phyloP scores from a whole-genome alignment of 2,113 vertebrate genomes.

The Psittacula cyanocephala region DNA sequence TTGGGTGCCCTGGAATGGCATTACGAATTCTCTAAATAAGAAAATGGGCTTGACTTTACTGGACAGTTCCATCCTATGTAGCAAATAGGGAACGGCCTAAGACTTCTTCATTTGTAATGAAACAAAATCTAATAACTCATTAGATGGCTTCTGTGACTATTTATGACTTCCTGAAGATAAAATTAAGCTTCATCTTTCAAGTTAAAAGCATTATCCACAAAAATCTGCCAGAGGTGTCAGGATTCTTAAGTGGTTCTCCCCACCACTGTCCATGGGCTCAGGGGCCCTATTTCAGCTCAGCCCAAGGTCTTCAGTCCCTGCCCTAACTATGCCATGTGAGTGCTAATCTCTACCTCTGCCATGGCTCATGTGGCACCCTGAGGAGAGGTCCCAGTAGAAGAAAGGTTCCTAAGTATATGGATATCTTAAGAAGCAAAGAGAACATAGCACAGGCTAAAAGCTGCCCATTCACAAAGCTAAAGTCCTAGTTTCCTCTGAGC shows the following conservation, averaged over 20 bases:
- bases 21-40: not conserved
- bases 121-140: not conserved
- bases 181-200: not conserved
- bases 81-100: not conserved
- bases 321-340: not conserved
- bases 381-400: not conserved
- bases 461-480: not conserved
- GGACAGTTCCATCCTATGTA: not conserved
- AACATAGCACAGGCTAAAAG: not conserved
- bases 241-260: not conserved
- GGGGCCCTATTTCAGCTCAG: not conserved
- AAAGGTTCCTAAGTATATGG: not conserved
- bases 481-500: not conserved
- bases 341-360: not conserved
- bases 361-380: rapidly evolving
- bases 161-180: not conserved
- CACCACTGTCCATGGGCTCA: not conserved
- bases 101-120: not conserved
- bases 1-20: not conserved
- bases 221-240: not conserved
- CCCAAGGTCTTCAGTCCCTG: not conserved
- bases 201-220: not conserved
- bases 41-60: not conserved
- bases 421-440: not conserved
- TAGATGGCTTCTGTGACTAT: not conserved